A percentile compares a stretch with the other conserved stretches of the same genome.
phyloP scores from a whole-genome alignment of 2,113 vertebrate genomes.

The Chauna torquata region DNA sequence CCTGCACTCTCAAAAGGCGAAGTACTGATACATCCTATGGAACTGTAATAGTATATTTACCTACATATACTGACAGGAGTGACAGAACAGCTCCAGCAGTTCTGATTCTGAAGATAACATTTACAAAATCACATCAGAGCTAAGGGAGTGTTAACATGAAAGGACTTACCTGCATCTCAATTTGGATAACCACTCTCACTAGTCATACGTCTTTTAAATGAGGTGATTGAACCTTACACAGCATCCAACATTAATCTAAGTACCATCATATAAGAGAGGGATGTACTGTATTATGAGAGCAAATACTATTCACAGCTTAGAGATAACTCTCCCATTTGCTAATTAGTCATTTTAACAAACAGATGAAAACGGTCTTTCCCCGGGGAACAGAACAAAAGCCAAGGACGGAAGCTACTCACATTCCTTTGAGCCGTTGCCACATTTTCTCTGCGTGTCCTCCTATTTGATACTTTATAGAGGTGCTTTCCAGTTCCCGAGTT shows the following conservation, averaged over 20 bases:
- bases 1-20: not conserved
- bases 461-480: slow-evolving; percentile 77
- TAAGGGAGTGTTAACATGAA: not conserved
- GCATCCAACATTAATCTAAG: not conserved
- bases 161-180: slow-evolving; percentile 23
- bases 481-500: slow-evolving; percentile 73
- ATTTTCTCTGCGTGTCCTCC: slow-evolving; percentile 84
- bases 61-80: not conserved
- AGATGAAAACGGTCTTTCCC: slow-evolving; percentile 18
- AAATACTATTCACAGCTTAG: slow-evolving; percentile 21
- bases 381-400: slow-evolving; percentile 40
- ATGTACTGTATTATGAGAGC: not conserved
- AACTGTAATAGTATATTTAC: slow-evolving; percentile 8
- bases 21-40: not conserved
- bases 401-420: slow-evolving; percentile 78
- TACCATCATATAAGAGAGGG: not conserved
- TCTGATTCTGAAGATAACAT: not conserved
- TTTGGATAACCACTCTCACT: not conserved
- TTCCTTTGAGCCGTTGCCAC: slow-evolving; percentile 85
- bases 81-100: not conserved
- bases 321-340: not conserved
- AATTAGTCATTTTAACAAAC: slow-evolving; percentile 35
- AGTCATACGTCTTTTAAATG: not conserved
- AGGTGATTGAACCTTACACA: not conserved
- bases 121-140: not conserved